Evolutionary conservation across 2,888 invertebrate genomes (phyloP), one percentile per base, ranked within the genome.

Genomic region (Tethea ocularis): DNA sequence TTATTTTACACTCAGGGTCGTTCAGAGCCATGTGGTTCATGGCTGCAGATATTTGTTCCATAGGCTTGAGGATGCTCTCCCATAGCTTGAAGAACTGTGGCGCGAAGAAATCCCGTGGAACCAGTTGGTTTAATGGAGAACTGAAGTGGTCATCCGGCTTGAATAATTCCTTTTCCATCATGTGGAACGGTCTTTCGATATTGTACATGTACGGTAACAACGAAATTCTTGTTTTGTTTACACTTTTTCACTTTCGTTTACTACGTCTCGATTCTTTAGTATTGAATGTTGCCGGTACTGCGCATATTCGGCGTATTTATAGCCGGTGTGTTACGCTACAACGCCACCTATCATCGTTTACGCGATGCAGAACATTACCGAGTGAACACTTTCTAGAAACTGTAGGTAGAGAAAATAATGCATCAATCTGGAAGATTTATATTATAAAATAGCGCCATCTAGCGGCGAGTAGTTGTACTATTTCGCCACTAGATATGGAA

Each of bases 1-100:
- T 84, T 57, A 95, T 87, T 23, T 89, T 91, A 0, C 90, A 87
- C 0, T 86, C 88, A 20, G 88, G 80, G 62, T 94, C 94, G 56
- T 79, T 75, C 6, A 91, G 58, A 20, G 88, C 88, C 63, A 93
- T 84, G 46, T 89, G 83, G 63, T 87, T 87, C 72, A 93, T 78
- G 0, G 78, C 74, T 2, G 79, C 69, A 0, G 84, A 72, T 51
- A 91, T 69, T 62, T 85, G 82, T 69, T 93, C 81, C 75, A 91
- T 67, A 0, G 87, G 87, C 55, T 75, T 75, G 60, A 83, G 61
- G 15, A 84, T 58, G 46, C 72, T 70, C 2, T 80, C 74, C 80
- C 78, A 83, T 2, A 82, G 82, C 33, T 70, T 75, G 61, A 69
- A 71, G 61, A 76, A 73, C 13, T 75, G 69, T 0, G 74, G 66